These are phyloP conservation scores for Parapristionchus giblindavisi DNA, from an alignment of 2,888 invertebrate genomes.

Conservation along the genomic window DNA sequence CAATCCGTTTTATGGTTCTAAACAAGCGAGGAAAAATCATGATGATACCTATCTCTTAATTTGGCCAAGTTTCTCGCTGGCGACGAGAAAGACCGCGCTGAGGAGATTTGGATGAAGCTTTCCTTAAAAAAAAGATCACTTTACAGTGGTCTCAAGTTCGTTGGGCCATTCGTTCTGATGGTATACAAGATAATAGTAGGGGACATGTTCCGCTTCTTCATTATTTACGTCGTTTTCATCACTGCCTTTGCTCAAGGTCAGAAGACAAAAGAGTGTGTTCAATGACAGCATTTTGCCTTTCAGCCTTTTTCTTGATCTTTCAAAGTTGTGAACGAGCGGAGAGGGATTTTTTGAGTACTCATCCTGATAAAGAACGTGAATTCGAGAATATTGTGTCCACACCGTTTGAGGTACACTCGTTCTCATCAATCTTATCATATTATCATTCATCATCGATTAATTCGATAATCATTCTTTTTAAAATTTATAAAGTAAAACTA, in stretches of 20 bases:
- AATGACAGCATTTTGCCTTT: slow-evolving; percentile 20
- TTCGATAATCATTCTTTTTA: too few relatives aligned
- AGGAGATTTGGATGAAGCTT: too few relatives aligned
- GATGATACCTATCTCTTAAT: neutral
- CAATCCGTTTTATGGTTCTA: too few relatives aligned
- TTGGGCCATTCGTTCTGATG: slow-evolving; percentile 99
- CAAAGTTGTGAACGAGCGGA: slow-evolving; percentile 76
- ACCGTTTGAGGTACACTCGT: slow-evolving; percentile 43
- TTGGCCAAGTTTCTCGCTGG: too few relatives aligned
- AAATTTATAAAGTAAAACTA: too few relatives aligned
- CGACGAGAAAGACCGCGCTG: too few relatives aligned
- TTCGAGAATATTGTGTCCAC: slow-evolving; percentile 59
- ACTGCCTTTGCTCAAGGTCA: slow-evolving; percentile 94
- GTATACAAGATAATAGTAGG: slow-evolving; percentile 98
- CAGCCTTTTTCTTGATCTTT: slow-evolving; percentile 84
- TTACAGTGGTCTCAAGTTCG: slow-evolving; percentile 90
- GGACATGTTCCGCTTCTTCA: slow-evolving; percentile 90
- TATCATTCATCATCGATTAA: neutral
- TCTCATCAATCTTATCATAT: neutral
- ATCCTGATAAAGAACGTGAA: slow-evolving; percentile 31
- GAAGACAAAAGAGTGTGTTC: slow-evolving; percentile 22
- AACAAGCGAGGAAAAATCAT: neutral
- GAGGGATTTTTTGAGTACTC: slow-evolving; percentile 37
- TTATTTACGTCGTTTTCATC: slow-evolving; percentile 93
- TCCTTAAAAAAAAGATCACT: too few relatives aligned